These are phyloP conservation scores for Prionailurus bengalensis DNA, from an alignment of 2,113 vertebrate genomes.

Conservation along the genomic window DNA sequence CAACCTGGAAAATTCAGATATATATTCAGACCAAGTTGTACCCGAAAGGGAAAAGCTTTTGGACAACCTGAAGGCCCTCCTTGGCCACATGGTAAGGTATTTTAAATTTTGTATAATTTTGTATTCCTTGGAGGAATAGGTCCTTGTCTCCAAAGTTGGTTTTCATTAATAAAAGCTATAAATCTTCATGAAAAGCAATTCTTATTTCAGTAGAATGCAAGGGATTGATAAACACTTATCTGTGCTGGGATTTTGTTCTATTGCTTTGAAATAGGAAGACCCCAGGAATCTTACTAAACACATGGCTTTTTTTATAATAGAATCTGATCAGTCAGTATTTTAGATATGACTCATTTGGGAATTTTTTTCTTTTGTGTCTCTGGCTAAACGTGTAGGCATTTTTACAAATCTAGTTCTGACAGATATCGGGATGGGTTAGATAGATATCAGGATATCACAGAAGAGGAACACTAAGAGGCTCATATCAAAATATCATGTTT, in stretches of 20 bases:
- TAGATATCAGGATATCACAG: neutral
- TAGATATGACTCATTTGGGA: neutral
- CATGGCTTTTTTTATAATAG: neutral
- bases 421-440: neutral
- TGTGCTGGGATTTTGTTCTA: neutral
- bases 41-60: neutral
- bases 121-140: neutral
- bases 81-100: conserved; percentile 82
- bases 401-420: neutral
- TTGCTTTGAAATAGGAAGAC: conserved; percentile 44
- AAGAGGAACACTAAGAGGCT: neutral
- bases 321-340: neutral
- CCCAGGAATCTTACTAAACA: neutral
- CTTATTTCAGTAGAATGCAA: neutral
- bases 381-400: conserved; percentile 13
- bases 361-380: conserved; percentile 15
- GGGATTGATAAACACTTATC: neutral
- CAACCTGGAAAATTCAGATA: conserved; percentile 71
- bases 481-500: neutral
- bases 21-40: conserved; percentile 63
- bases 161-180: conserved; percentile 50
- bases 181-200: conserved; percentile 22
- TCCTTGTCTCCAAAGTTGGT: conserved; percentile 11
- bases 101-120: neutral
- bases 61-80: conserved; percentile 59